These are phyloP conservation scores for Lydus trimaculatus DNA, from an alignment of 2,888 invertebrate genomes.

Conservation along the genomic window DNA sequence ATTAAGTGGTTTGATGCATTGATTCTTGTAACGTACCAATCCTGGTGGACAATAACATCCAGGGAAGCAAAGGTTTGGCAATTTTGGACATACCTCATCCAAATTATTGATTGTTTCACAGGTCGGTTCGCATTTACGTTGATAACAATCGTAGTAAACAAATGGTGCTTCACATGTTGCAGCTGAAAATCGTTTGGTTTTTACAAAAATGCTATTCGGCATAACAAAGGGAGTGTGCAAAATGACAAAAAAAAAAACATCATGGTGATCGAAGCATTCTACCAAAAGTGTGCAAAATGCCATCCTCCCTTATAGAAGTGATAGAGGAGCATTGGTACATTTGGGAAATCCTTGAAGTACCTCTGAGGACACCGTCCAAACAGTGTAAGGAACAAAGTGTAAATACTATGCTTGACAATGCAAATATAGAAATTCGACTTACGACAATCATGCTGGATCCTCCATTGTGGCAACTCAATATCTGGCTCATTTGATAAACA, in stretches of 20 bases:
- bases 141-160: constrained; percentile 84
- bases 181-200: constrained; percentile 66
- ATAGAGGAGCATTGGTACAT: too few relatives aligned
- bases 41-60: constrained; percentile 89
- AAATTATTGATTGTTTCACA: constrained; percentile 70
- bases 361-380: too few relatives aligned
- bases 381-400: too few relatives aligned
- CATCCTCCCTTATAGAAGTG: too few relatives aligned
- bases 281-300: too few relatives aligned
- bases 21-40: constrained; percentile 69
- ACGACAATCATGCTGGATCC: constrained; percentile 75
- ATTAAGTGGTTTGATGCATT: constrained; percentile 73
- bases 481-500: constrained; percentile 72
- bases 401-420: neutral
- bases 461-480: constrained; percentile 74
- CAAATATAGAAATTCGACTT: constrained; percentile 56
- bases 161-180: constrained; percentile 76
- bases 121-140: constrained; percentile 78
- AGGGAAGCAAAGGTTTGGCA: constrained; percentile 75
- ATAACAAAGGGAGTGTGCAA: too few relatives aligned
- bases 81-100: constrained; percentile 66
- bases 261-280: too few relatives aligned
- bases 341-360: too few relatives aligned
- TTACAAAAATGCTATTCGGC: too few relatives aligned
- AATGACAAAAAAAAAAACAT: too few relatives aligned